These are phyloP conservation scores for Lordiphosa andalusiaca DNA, from an alignment of 2,888 invertebrate genomes.

Conservation along the genomic window DNA sequence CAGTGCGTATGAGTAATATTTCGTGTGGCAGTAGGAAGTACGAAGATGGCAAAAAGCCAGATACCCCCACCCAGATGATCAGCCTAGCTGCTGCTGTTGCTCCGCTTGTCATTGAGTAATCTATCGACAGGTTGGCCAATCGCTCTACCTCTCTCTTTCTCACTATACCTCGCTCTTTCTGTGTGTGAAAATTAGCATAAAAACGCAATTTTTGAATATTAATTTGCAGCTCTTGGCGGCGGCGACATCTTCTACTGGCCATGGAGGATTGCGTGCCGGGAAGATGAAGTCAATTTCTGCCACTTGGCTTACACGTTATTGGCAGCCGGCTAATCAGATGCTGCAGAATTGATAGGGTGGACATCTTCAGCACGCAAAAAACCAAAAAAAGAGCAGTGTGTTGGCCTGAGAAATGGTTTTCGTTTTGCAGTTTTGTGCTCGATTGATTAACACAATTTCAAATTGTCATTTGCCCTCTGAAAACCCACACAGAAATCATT, in stretches of 20 bases:
- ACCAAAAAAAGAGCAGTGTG: neutral
- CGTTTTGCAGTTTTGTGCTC: too few relatives aligned
- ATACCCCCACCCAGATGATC: constrained; percentile 29
- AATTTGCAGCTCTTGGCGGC: constrained; percentile 64
- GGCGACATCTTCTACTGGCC: constrained; percentile 65
- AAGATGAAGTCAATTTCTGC: constrained; percentile 42
- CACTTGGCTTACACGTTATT: constrained; percentile 60
- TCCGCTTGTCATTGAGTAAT: constrained; percentile 75
- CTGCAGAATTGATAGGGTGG: constrained; percentile 68
- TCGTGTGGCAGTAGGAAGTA: constrained; percentile 53
- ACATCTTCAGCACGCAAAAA: neutral
- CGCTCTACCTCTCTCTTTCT: constrained; percentile 5
- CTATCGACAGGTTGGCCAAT: constrained; percentile 75
- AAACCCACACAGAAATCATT: constrained; percentile 14
- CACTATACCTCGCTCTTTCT: constrained; percentile 7
- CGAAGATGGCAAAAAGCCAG: constrained; percentile 68
- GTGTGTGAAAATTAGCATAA: constrained; percentile 78
- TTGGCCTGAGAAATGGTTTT: too few relatives aligned
- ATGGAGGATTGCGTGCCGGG: constrained; percentile 57
- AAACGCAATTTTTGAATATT: constrained; percentile 80
- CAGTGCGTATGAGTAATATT: constrained; percentile 72
- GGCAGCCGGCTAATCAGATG: constrained; percentile 70
- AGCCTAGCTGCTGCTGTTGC: constrained; percentile 3
- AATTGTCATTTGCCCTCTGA: constrained; percentile 12
- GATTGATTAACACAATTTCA: constrained; percentile 23